phyloP scores from a whole-genome alignment of 2,797 vertebrate genomes.

The Ctenochaetus hawaiiensis region DNA sequence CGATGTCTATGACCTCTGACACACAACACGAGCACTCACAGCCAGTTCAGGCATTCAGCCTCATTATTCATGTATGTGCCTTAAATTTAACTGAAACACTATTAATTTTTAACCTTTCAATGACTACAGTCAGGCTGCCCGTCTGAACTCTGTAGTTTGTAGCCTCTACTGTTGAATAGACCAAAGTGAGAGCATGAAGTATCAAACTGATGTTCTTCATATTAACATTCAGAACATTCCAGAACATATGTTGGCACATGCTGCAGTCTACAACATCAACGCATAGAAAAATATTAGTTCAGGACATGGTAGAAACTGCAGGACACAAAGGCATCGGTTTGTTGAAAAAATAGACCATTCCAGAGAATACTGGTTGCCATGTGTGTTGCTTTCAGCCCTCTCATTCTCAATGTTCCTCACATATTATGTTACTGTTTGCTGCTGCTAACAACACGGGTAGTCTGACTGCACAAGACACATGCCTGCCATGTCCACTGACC shows the following conservation, averaged over 20 bases:
- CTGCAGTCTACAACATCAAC: neutral
- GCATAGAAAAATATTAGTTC: neutral
- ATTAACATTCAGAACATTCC: slow-evolving; percentile 14
- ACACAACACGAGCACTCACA: neutral
- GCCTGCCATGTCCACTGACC: too few relatives aligned
- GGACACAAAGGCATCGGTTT: too few relatives aligned
- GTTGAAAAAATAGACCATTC: too few relatives aligned
- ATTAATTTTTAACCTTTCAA: neutral
- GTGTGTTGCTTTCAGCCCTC: too few relatives aligned
- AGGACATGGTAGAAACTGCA: neutral
- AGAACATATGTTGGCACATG: neutral
- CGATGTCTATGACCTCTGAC: slow-evolving; percentile 87
- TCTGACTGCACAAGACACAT: too few relatives aligned
- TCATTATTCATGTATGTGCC: slow-evolving; percentile 15
- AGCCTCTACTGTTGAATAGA: neutral
- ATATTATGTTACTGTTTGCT: too few relatives aligned
- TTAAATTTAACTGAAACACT: neutral
- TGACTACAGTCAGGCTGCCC: neutral
- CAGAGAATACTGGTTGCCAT: too few relatives aligned
- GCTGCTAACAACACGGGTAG: too few relatives aligned
- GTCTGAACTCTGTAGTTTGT: neutral
- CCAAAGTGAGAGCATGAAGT: neutral
- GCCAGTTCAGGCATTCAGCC: neutral
- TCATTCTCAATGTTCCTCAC: too few relatives aligned
- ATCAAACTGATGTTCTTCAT: neutral